These are phyloP conservation scores for Trichomycterus rosablanca DNA, from an alignment of 2,113 vertebrate genomes.

Conservation along the genomic window DNA sequence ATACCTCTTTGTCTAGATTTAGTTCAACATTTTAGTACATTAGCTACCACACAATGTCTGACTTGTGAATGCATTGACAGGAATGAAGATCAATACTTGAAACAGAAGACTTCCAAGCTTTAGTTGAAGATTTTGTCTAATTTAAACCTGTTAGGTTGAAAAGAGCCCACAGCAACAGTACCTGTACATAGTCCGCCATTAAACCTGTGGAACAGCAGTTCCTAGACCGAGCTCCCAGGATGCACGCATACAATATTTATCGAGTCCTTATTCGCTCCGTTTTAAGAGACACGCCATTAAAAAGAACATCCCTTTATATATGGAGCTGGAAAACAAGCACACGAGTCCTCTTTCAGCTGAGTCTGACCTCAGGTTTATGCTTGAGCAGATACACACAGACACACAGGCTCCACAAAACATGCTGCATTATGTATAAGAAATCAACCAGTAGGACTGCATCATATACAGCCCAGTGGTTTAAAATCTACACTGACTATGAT, in stretches of 20 bases:
- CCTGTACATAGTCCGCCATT: slow-evolving; percentile 40
- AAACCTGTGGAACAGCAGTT: slow-evolving; percentile 38
- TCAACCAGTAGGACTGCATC: background rate
- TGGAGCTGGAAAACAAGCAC: slow-evolving; percentile 18
- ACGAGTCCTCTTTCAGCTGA: slow-evolving; percentile 8
- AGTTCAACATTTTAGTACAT: no score
- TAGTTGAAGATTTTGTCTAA: no score
- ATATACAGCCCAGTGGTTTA: slow-evolving; percentile 14
- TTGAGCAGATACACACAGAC: background rate
- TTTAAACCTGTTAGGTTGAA: slow-evolving; percentile 24
- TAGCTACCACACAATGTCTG: no score
- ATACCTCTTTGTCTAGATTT: no score
- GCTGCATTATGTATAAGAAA: slow-evolving; percentile 17
- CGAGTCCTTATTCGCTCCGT: slow-evolving; percentile 49
- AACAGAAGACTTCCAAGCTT: background rate
- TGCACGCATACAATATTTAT: slow-evolving; percentile 49
- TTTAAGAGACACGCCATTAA: slow-evolving; percentile 50
- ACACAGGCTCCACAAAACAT: slow-evolving; percentile 6
- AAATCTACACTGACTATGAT: slow-evolving; percentile 7
- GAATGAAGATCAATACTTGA: no score
- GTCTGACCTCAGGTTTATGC: slow-evolving; percentile 15
- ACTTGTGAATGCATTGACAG: no score
- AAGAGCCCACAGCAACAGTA: slow-evolving; percentile 39
- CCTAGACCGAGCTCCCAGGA: slow-evolving; percentile 10
- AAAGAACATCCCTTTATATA: slow-evolving; percentile 48